These are phyloP conservation scores for Dasyornis broadbenti DNA, from an alignment of 2,113 vertebrate genomes.

Conservation along the genomic window DNA sequence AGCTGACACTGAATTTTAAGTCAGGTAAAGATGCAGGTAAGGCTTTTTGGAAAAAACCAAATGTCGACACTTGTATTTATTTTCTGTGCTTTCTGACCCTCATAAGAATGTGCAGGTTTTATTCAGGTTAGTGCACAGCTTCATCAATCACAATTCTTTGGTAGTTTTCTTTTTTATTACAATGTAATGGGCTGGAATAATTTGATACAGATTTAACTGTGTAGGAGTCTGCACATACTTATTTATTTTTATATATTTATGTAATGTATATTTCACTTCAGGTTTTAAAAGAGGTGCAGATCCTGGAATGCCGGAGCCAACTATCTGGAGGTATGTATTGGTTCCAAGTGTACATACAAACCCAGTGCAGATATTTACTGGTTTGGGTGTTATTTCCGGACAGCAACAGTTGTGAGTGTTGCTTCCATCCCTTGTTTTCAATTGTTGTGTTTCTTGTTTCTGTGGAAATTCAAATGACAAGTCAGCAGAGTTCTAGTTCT, in stretches of 20 bases:
- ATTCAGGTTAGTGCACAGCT: neutral
- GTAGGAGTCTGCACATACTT: neutral
- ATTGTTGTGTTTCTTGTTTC: neutral
- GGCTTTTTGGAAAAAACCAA: neutral
- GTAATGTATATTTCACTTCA: slow-evolving; percentile 54
- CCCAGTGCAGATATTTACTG: accelerated
- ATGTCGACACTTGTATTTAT: neutral
- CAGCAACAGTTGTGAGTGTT: neutral
- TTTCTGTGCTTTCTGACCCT: neutral
- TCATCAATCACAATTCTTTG: neutral
- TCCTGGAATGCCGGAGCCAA: slow-evolving; percentile 96
- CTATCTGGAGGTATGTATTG: slow-evolving; percentile 82
- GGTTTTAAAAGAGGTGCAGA: slow-evolving; percentile 97
- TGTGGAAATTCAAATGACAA: neutral
- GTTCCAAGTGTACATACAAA: neutral
- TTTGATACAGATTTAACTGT: neutral
- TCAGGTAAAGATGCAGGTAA: neutral
- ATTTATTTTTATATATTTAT: neutral
- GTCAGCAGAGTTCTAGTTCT: neutral
- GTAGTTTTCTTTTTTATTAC: neutral
- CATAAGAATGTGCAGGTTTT: neutral
- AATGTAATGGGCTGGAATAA: neutral
- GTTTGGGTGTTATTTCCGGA: neutral
- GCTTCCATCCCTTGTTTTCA: neutral
- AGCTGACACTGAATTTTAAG: neutral